These are phyloP conservation scores for Pocillopora damicornis DNA, from an alignment of 64 coral and sea anemone species.

Conservation along the genomic window DNA sequence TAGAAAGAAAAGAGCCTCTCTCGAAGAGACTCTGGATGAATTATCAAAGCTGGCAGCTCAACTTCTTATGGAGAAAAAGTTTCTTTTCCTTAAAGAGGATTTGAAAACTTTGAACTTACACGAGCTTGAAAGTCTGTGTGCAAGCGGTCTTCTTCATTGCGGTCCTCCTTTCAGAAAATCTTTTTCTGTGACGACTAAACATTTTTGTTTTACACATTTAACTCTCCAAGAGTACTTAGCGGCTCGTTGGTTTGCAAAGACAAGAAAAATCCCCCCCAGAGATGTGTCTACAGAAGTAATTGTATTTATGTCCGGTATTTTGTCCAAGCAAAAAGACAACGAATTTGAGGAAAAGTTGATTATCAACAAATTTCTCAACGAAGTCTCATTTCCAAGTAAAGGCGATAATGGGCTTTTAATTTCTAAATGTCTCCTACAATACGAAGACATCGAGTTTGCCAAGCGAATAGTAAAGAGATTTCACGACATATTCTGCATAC, in stretches of 20 bases:
- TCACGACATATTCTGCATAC: too few relatives aligned
- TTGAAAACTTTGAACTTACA: background rate
- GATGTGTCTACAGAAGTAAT: background rate
- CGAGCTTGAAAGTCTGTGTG: slow-evolving; percentile 12
- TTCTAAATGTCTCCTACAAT: slow-evolving; percentile 18
- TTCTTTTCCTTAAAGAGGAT: slow-evolving; percentile 10
- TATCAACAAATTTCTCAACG: background rate
- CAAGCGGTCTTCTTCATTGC: slow-evolving; percentile 37
- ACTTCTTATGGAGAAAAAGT: slow-evolving; percentile 24
- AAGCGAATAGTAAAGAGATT: background rate
- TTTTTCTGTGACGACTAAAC: background rate
- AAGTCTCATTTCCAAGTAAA: background rate
- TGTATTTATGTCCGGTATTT: slow-evolving; percentile 19
- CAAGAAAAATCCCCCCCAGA: slow-evolving; percentile 4
- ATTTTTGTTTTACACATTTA: slow-evolving; percentile 43
- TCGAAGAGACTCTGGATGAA: slow-evolving; percentile 16
- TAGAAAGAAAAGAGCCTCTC: background rate
- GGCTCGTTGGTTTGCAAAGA: slow-evolving; percentile 21
- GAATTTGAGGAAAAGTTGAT: slow-evolving; percentile 4
- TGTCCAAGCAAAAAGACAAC: background rate
- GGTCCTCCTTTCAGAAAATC: slow-evolving; percentile 5
- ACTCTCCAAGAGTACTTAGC: slow-evolving; percentile 27
- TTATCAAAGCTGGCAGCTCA: slow-evolving; percentile 21
- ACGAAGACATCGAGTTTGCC: slow-evolving; percentile 10
- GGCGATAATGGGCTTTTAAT: slow-evolving; percentile 3